phyloP scores from a whole-genome alignment of 2,113 vertebrate genomes.

The Dinomys branickii region DNA sequence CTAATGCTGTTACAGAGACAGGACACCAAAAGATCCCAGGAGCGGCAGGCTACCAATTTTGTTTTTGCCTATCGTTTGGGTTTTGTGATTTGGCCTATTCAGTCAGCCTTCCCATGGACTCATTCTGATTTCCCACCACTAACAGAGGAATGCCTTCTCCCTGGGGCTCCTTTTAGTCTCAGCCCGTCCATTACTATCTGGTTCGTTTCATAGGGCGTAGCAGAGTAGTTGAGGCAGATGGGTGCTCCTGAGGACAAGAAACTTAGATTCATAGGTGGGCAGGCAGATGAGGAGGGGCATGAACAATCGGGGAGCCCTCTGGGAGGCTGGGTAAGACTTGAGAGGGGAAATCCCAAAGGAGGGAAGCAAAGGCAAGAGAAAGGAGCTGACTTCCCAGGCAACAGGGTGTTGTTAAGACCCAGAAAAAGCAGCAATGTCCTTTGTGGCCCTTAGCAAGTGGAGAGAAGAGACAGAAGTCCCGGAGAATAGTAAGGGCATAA shows the following conservation, averaged over 20 bases:
- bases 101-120: background rate
- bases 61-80: background rate
- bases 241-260: background rate
- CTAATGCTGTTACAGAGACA: constrained; percentile 35
- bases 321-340: background rate
- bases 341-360: background rate
- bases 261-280: background rate
- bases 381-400: background rate
- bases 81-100: background rate
- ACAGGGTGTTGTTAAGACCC: background rate
- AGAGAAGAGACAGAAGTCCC: background rate
- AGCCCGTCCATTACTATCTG: background rate
- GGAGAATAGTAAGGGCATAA: background rate
- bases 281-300: background rate
- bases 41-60: background rate
- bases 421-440: background rate
- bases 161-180: background rate
- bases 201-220: background rate
- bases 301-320: background rate
- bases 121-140: background rate
- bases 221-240: background rate
- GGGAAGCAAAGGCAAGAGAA: background rate
- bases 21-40: background rate
- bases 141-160: background rate
- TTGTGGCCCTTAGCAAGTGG: background rate